phyloP scores from a whole-genome alignment of 2,113 vertebrate genomes.

The Tenebrosternarchus preto region DNA sequence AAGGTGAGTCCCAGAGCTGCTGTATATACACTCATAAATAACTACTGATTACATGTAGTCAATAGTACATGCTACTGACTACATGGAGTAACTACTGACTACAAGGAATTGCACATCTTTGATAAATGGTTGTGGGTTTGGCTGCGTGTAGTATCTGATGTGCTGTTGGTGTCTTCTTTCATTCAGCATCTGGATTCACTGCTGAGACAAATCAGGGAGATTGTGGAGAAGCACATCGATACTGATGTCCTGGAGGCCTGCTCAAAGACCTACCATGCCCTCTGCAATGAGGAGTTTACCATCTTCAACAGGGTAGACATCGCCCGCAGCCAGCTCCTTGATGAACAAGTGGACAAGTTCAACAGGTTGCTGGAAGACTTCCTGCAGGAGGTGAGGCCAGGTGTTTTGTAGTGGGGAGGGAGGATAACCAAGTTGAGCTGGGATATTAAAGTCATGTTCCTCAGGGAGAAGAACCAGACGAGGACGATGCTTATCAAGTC shows the following conservation, averaged over 20 bases:
- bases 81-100: not conserved
- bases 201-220: conserved; percentile 94
- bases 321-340: conserved; percentile 94
- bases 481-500: conserved; percentile 98
- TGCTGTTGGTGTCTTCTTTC: conserved; percentile 29
- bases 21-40: not conserved
- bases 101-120: too few relatives aligned
- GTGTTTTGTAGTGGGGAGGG: too few relatives aligned
- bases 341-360: conserved; percentile 97
- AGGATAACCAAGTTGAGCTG: too few relatives aligned
- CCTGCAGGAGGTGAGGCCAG: conserved; percentile 94
- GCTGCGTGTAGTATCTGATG: not conserved
- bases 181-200: conserved; percentile 93
- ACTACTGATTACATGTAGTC: not conserved
- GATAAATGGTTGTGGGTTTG: not conserved
- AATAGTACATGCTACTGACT: too few relatives aligned
- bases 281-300: conserved; percentile 98
- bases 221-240: conserved; percentile 99
- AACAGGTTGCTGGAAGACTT: conserved; percentile 97
- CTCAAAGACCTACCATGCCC: conserved; percentile 96
- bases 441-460: not conserved
- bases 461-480: conserved; percentile 96
- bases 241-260: conserved; percentile 97
- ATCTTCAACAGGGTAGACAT: conserved; percentile 98
- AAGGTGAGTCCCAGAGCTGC: conserved; percentile 76